Evolutionary conservation across 2,888 invertebrate species (phyloP).

Genomic region (Drosophila subsilvestris): DNA sequence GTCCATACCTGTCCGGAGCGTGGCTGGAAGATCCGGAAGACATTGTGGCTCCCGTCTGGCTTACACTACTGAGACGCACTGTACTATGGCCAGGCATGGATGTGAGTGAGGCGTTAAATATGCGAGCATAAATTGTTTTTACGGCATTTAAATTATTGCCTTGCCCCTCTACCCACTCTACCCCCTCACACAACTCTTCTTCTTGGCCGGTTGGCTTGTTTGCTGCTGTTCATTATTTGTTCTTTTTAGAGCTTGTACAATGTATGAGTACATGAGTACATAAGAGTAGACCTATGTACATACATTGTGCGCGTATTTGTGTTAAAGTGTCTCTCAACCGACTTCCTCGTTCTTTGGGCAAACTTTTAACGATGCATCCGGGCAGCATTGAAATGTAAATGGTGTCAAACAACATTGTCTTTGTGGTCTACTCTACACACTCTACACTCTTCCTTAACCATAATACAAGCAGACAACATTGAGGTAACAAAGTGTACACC

Average conservation of each 20-base stretch:
- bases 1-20: constrained; percentile 5
- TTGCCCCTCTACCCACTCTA: constrained; percentile 3
- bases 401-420: background rate
- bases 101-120: constrained; percentile 57
- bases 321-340: background rate
- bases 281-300: constrained; percentile 4
- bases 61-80: constrained; percentile 4
- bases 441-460: constrained; percentile 29
- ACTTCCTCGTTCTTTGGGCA: constrained; percentile 30
- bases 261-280: background rate
- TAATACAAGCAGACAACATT: background rate
- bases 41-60: background rate
- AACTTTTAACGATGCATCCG: constrained; percentile 11
- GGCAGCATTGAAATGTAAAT: background rate
- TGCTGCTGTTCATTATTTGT: constrained; percentile 26
- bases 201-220: constrained; percentile 25
- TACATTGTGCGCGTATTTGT: constrained; percentile 8
- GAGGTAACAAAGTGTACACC: background rate
- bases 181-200: background rate
- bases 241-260: constrained; percentile 19
- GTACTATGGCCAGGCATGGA: constrained; percentile 8
- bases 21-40: background rate
- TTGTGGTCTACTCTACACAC: background rate
- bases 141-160: constrained; percentile 62
- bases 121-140: constrained; percentile 63